phyloP scores from a whole-genome alignment of 2,888 invertebrate species.

The Scaptomyza cyrtandrae region DNA sequence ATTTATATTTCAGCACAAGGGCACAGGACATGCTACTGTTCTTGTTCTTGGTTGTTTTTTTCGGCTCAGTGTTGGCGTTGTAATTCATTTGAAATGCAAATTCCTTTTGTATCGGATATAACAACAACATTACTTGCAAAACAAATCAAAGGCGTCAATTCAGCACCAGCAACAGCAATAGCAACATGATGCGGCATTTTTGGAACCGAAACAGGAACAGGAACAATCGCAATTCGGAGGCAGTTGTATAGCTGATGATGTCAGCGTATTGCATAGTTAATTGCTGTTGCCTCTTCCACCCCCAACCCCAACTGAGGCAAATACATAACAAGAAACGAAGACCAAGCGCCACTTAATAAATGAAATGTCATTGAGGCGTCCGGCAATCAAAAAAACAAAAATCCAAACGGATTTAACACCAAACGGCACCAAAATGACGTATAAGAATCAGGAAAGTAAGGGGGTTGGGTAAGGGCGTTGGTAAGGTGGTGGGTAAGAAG shows the following conservation, averaged over 20 bases:
- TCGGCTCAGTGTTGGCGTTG: conserved; percentile 44
- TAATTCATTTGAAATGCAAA: conserved; percentile 79
- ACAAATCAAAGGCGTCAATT: conserved; percentile 72
- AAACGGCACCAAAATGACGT: conserved; percentile 49
- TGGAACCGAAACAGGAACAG: conserved; percentile 5
- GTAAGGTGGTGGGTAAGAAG: neutral
- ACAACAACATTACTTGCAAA: conserved; percentile 57
- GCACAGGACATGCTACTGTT: neutral
- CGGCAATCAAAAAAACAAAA: conserved; percentile 76
- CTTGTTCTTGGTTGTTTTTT: neutral
- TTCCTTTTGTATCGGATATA: conserved; percentile 76
- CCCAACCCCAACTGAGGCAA: neutral
- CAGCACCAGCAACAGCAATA: conserved; percentile 4
- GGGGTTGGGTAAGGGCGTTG: too few relatives aligned
- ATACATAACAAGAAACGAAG: conserved; percentile 28
- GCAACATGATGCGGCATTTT: conserved; percentile 63
- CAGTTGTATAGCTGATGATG: conserved; percentile 49
- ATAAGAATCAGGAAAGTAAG: conserved; percentile 24
- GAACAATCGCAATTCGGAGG: neutral
- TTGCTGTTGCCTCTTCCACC: conserved; percentile 53
- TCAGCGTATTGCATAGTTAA: conserved; percentile 80
- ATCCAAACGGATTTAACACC: conserved; percentile 71
- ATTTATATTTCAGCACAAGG: conserved; percentile 72
- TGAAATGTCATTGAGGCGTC: conserved; percentile 80
- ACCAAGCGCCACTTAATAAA: conserved; percentile 71